Conservation (phyloP, 2,888 invertebrate species). For the Mantis religiosa region DNA sequence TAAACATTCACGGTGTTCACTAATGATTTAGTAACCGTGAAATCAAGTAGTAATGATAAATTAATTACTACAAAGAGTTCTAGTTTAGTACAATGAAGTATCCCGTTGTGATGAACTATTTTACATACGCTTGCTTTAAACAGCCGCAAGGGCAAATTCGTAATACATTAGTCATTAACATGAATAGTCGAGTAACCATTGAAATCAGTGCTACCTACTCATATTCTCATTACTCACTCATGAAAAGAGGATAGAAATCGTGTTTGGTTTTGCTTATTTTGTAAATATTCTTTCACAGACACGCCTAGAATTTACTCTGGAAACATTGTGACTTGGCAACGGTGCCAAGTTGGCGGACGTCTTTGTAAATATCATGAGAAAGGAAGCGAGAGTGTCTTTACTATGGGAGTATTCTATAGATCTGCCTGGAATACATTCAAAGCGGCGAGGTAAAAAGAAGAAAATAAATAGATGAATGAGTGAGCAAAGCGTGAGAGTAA, state of each 20-base stretch:
- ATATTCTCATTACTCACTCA: not conserved
- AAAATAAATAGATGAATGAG: too few species aligned
- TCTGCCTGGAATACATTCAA: too few species aligned
- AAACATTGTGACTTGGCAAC: too few species aligned
- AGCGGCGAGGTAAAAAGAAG: too few species aligned
- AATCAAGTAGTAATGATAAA: not conserved
- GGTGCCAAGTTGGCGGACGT: too few species aligned
- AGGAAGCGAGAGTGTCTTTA: too few species aligned
- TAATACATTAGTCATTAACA: not conserved
- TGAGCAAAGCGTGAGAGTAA: too few species aligned
- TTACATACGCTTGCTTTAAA: not conserved
- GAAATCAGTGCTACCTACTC: not conserved
- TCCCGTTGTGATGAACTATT: not conserved
- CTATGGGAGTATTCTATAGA: too few species aligned
- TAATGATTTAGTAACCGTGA: too few species aligned
- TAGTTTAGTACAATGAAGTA: not conserved
- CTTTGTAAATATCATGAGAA: too few species aligned
- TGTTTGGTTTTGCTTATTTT: not conserved
- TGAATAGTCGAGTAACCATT: not conserved
- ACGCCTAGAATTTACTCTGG: not conserved
- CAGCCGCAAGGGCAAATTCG: not conserved
- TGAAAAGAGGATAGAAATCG: not conserved
- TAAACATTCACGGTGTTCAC: too few species aligned
- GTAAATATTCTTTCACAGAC: not conserved
- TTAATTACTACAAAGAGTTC: not conserved